Evolutionary conservation across 2,113 vertebrate species (phyloP).

Genomic region (Xyliphius kryptos): DNA sequence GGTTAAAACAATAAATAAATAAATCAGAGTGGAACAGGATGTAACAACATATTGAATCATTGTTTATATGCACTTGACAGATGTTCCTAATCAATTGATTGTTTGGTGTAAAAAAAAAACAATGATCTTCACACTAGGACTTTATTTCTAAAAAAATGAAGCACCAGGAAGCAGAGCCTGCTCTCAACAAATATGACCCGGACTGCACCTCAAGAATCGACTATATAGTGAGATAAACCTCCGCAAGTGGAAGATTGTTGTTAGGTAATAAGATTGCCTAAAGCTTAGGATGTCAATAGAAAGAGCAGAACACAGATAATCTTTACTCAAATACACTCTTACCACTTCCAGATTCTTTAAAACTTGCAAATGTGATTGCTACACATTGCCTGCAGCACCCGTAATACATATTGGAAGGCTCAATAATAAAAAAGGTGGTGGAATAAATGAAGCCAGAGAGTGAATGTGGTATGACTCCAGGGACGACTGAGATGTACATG

Average conservation of each 20-base stretch:
- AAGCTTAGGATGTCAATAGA: constrained; percentile 41
- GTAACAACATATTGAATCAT: too few relatives aligned
- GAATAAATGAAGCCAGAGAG: constrained; percentile 26
- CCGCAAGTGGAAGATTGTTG: constrained; percentile 34
- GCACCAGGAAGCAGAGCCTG: constrained; percentile 25
- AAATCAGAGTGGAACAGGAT: too few relatives aligned
- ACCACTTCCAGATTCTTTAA: constrained; percentile 38
- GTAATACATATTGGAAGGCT: constrained; percentile 19
- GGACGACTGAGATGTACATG: not conserved
- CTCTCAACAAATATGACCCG: constrained; percentile 20
- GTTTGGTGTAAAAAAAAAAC: too few relatives aligned
- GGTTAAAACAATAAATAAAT: too few relatives aligned
- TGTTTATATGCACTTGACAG: too few relatives aligned
- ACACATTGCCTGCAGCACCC: constrained; percentile 22
- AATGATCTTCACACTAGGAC: too few relatives aligned
- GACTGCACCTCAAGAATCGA: constrained; percentile 32
- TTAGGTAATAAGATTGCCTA: constrained; percentile 48
- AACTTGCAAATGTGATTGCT: constrained; percentile 40
- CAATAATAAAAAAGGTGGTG: constrained; percentile 33
- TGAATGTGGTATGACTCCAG: constrained; percentile 19
- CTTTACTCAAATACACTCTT: constrained; percentile 45
- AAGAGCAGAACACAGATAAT: constrained; percentile 46
- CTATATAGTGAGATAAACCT: constrained; percentile 44
- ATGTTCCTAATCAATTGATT: too few relatives aligned
- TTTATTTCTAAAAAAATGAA: too few relatives aligned